A percentile compares a stretch with the other conserved stretches of the same genome.
Evolutionary conservation across 2,888 invertebrate genomes (phyloP).

Genomic region (Atrina japonica): DNA sequence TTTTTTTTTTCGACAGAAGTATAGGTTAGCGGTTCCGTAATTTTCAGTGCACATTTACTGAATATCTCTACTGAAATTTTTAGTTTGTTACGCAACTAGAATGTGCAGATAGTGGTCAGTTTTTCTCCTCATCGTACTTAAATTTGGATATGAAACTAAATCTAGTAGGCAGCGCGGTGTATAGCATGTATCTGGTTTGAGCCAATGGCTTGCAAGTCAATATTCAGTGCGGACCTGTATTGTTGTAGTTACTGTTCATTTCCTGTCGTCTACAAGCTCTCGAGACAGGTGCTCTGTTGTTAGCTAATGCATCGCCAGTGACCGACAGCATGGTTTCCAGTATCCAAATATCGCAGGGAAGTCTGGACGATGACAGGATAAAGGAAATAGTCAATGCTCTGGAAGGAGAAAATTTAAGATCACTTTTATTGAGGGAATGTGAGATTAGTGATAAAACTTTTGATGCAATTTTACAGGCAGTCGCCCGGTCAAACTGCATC

Average conservation of each 20-base stretch:
- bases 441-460: slow-evolving; percentile 62
- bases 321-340: no score
- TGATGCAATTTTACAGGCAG: slow-evolving; percentile 61
- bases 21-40: no score
- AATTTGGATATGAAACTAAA: no score
- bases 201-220: slow-evolving; percentile 3
- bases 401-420: slow-evolving; percentile 57
- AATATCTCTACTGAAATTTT: no score
- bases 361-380: slow-evolving; percentile 52
- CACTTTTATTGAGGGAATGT: slow-evolving; percentile 71
- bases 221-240: slow-evolving; percentile 2
- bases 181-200: no score
- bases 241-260: slow-evolving; percentile 20
- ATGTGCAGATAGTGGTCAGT: no score
- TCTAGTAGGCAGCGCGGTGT: no score
- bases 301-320: neutral
- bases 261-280: neutral
- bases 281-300: neutral
- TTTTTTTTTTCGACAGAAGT: no score
- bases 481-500: slow-evolving; percentile 60
- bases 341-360: slow-evolving; percentile 35
- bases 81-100: no score
- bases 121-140: no score
- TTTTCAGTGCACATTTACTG: no score
- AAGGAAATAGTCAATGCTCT: slow-evolving; percentile 65